Evolutionary conservation across 53 echinoderm and acorn worm genomes (phyloP).

Genomic region (Mesocentrotus franciscanus): DNA sequence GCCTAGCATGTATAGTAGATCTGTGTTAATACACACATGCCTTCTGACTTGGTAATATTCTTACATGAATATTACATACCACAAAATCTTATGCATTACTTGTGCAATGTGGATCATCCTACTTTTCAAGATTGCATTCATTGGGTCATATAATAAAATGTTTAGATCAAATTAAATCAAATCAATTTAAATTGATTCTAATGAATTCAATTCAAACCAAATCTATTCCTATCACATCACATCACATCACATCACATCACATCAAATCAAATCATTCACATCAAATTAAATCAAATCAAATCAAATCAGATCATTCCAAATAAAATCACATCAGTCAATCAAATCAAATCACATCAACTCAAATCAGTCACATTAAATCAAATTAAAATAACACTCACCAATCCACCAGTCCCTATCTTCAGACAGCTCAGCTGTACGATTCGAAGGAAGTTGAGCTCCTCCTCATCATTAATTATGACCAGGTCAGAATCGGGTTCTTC

Average conservation of each 20-base stretch:
- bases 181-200: no score
- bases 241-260: no score
- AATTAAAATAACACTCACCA: conserved; percentile 66
- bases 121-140: not conserved
- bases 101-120: not conserved
- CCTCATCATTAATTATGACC: conserved; percentile 73
- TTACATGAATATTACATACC: no score
- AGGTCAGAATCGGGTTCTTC: conserved; percentile 70
- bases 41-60: no score
- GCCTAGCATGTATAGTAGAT: no score
- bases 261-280: no score
- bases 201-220: no score
- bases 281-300: not conserved
- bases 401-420: conserved; percentile 77
- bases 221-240: no score
- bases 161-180: not conserved
- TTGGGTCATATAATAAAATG: not conserved
- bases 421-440: conserved; percentile 5
- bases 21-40: no score
- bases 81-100: no score
- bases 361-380: not conserved
- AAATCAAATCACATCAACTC: not conserved
- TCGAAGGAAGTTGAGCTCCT: conserved; percentile 73
- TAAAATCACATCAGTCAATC: not conserved
- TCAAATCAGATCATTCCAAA: not conserved